Conservation (phyloP, 2,797 vertebrate species). For the Poecilia gillii region DNA sequence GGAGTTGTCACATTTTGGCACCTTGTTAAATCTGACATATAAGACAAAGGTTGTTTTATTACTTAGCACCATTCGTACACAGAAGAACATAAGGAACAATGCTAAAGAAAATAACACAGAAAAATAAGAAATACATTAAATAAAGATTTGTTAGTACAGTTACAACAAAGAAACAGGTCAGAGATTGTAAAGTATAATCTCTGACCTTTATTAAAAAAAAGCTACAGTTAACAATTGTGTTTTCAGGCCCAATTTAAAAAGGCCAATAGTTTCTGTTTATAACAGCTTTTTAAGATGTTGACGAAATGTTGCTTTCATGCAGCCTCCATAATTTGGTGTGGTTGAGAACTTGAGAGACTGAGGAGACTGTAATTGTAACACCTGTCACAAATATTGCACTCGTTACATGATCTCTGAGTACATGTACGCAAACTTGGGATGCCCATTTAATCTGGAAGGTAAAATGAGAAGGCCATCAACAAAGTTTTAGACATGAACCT, state of each 20-base stretch:
- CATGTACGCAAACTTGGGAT: background rate
- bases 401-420: background rate
- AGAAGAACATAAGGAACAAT: background rate
- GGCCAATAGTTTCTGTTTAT: background rate
- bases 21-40: background rate
- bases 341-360: background rate
- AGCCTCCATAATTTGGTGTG: background rate
- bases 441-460: background rate
- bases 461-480: background rate
- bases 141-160: background rate
- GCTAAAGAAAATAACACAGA: background rate
- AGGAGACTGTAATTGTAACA: background rate
- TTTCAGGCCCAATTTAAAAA: background rate
- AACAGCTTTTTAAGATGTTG: background rate
- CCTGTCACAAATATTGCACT: background rate
- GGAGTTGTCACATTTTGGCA: background rate
- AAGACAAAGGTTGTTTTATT: background rate
- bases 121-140: background rate
- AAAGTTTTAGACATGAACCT: background rate
- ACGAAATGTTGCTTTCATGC: background rate
- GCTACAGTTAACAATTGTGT: background rate
- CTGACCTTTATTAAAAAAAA: background rate
- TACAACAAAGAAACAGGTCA: background rate
- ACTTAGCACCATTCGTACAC: background rate
- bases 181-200: background rate